Conservation (phyloP, 2,113 vertebrate genomes). For the Chlorodrepanis virens region DNA sequence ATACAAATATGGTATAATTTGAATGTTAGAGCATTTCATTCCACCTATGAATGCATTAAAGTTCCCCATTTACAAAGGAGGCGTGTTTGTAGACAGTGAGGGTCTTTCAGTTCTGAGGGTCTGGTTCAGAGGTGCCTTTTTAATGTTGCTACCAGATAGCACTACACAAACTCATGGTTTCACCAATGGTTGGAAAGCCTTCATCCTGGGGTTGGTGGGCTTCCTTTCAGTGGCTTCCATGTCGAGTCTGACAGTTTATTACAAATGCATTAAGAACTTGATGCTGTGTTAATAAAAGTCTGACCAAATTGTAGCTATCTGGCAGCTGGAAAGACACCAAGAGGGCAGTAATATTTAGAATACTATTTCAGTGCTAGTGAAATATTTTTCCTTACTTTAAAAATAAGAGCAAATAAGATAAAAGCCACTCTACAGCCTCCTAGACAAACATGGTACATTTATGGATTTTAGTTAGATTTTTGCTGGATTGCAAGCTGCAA, state of each 20-base stretch:
- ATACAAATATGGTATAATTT: neutral
- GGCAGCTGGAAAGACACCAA: neutral
- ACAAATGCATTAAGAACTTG: neutral
- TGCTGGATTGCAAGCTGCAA: neutral
- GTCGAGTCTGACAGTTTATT: neutral
- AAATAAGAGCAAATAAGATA: neutral
- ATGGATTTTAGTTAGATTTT: neutral
- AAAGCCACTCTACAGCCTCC: neutral
- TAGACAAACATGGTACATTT: neutral
- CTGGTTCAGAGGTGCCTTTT: neutral
- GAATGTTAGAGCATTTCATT: neutral
- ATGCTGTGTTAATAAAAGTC: neutral
- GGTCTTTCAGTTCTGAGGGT: neutral
- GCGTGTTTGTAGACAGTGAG: accelerated
- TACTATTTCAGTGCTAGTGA: neutral
- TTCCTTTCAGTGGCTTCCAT: neutral
- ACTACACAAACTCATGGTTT: neutral
- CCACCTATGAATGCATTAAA: neutral
- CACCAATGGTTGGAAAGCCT: neutral
- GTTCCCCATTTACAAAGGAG: neutral
- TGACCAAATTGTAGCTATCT: neutral
- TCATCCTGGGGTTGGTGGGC: neutral
- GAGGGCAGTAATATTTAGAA: neutral
- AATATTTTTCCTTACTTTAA: neutral
- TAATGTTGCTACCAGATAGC: neutral